Evolutionary conservation across 2,888 invertebrate species (phyloP).

Genomic region (Apotomis turbidana): DNA sequence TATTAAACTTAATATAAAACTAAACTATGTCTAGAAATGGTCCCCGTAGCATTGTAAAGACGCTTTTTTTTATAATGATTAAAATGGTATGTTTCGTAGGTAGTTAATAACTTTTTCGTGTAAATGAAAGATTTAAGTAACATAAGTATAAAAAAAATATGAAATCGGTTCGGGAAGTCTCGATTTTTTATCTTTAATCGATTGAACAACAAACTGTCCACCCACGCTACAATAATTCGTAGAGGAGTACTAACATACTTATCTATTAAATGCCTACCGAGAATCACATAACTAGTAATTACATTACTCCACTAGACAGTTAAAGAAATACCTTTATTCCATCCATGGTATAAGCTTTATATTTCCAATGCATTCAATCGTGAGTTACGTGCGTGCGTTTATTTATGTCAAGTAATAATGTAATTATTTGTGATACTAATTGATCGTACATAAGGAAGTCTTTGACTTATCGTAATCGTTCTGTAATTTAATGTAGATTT

Average conservation of each 20-base stretch:
- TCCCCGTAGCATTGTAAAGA: no score
- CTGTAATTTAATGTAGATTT: not conserved
- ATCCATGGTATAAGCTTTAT: not conserved
- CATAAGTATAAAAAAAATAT: no score
- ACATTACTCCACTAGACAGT: not conserved
- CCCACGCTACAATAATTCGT: conserved; percentile 3
- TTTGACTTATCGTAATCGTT: conserved; percentile 5
- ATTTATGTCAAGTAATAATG: conserved; percentile 6
- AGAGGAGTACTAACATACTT: not conserved
- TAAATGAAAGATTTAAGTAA: no score
- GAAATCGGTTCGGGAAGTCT: conserved; percentile 1
- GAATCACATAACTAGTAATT: not conserved
- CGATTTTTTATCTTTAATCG: conserved; percentile 10
- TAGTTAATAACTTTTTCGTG: no score
- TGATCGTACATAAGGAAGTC: conserved; percentile 16
- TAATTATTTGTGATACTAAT: conserved; percentile 2
- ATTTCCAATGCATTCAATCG: not conserved
- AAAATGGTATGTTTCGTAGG: no score
- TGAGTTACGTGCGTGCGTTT: not conserved
- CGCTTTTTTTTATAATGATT: no score
- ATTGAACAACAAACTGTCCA: conserved; percentile 20
- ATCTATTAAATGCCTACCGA: not conserved
- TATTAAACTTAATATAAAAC: no score
- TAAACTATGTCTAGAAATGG: no score
- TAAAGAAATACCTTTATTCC: not conserved